phyloP scores from a whole-genome alignment of 92 coral and sea anemone species.

The Zoanthus sansibaricus region DNA sequence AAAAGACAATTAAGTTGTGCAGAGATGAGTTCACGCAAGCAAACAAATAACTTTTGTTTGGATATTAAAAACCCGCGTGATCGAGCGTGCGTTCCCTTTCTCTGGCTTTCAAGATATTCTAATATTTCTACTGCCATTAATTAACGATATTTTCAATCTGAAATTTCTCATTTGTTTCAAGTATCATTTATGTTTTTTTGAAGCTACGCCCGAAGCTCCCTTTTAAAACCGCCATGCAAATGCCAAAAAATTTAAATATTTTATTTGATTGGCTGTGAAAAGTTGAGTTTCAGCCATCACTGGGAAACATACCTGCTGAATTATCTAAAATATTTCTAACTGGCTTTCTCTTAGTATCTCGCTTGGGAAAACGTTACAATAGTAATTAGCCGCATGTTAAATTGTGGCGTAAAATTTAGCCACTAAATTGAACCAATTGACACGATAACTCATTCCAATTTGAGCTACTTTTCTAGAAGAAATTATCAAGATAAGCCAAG shows the following conservation, averaged over 20 bases:
- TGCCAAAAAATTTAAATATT: slow-evolving; percentile 11
- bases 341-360: not conserved
- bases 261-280: slow-evolving; percentile 26
- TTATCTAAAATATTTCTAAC: not conserved
- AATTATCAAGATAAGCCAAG: slow-evolving; percentile 5
- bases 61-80: too few relatives aligned
- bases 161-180: not conserved
- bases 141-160: not conserved
- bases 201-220: slow-evolving; percentile 25
- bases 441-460: slow-evolving; percentile 14
- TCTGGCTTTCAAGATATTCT: not conserved
- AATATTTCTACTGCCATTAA: not conserved
- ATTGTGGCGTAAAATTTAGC: slow-evolving; percentile 34
- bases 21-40: too few relatives aligned
- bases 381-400: slow-evolving; percentile 23
- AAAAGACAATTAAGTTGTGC: too few relatives aligned
- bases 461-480: slow-evolving; percentile 19
- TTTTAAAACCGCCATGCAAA: not conserved
- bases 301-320: not conserved
- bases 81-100: too few relatives aligned
- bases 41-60: too few relatives aligned
- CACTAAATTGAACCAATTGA: slow-evolving; percentile 37
- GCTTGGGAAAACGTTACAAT: not conserved
- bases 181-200: not conserved
- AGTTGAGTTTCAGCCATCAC: not conserved